Conservation (phyloP, 2,113 vertebrate species). For the Daboia siamensis region DNA sequence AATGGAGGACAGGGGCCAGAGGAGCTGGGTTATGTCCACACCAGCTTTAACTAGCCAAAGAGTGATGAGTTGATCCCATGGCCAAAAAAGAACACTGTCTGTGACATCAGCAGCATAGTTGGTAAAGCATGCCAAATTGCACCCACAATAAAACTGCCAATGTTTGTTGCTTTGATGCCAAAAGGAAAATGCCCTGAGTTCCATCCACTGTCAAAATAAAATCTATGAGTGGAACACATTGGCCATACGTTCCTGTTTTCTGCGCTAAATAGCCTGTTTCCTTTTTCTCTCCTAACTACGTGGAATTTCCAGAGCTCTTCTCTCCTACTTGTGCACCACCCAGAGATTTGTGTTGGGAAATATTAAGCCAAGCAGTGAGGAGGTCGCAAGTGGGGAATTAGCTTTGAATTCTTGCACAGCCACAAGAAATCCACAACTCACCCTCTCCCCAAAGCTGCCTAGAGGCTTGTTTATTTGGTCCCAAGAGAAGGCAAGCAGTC, state of each 20-base stretch:
- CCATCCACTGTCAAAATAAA: neutral
- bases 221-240: conserved; percentile 31
- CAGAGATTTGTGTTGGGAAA: neutral
- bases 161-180: neutral
- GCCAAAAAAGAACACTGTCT: neutral
- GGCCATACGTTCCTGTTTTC: conserved; percentile 44
- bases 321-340: conserved; percentile 12
- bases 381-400: neutral
- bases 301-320: conserved; percentile 58
- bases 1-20: neutral
- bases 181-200: neutral
- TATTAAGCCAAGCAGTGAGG: neutral
- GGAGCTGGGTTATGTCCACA: neutral
- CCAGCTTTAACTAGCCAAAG: neutral
- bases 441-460: neutral
- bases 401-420: neutral
- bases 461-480: neutral
- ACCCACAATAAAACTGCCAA: neutral
- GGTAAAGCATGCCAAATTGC: neutral
- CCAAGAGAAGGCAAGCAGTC: neutral
- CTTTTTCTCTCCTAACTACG: conserved; percentile 54
- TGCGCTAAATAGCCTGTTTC: conserved; percentile 63
- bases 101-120: neutral
- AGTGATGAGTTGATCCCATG: neutral
- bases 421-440: neutral